Evolutionary conservation across 2,113 vertebrate species (phyloP).

Genomic region (Cervus canadensis): DNA sequence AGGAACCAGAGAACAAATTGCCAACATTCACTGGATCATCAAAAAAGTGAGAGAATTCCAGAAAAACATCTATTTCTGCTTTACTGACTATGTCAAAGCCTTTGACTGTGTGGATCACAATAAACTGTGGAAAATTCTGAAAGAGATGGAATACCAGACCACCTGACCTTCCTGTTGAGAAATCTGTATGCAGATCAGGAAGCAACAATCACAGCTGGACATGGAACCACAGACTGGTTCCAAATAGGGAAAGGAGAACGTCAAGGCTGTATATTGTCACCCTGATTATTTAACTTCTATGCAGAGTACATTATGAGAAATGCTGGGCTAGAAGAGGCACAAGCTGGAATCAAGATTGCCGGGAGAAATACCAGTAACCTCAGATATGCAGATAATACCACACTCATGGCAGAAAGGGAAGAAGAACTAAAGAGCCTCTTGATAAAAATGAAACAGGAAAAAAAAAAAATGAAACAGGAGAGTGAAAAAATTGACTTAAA

Average conservation of each 20-base stretch:
- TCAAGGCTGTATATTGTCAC: neutral
- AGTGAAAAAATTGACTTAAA: neutral
- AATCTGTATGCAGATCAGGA: neutral
- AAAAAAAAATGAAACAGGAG: neutral
- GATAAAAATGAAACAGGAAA: neutral
- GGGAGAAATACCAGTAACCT: neutral
- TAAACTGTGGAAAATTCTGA: neutral
- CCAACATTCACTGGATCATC: neutral
- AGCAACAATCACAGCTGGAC: neutral
- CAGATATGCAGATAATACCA: neutral
- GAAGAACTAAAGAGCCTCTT: neutral
- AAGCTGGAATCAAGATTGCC: neutral
- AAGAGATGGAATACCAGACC: neutral
- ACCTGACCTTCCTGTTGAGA: neutral
- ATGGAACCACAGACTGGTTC: neutral
- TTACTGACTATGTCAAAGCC: neutral
- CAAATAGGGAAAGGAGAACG: neutral
- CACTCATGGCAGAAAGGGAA: neutral
- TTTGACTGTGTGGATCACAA: neutral
- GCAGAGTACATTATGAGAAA: neutral
- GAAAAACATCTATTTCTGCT: neutral
- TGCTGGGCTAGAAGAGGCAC: neutral
- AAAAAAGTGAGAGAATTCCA: neutral
- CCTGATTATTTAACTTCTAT: neutral
- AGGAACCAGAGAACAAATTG: neutral